phyloP scores from a whole-genome alignment of 2,113 vertebrate species.

The Plestiodon gilberti region DNA sequence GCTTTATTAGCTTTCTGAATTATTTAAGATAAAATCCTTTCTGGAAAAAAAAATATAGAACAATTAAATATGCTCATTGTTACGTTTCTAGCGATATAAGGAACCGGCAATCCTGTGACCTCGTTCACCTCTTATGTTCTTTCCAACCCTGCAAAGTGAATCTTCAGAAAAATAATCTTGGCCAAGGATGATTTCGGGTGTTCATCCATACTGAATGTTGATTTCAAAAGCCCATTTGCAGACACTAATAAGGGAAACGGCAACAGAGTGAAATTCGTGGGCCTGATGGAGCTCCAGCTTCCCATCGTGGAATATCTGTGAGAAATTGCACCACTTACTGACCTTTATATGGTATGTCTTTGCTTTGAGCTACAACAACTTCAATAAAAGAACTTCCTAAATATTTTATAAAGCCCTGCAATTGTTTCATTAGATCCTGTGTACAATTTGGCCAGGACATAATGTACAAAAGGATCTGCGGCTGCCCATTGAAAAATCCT shows the following conservation, averaged over 20 bases:
- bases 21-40: conserved; percentile 6
- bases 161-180: conserved; percentile 1
- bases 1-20: conserved; percentile 34
- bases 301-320: neutral
- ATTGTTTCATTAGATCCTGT: neutral
- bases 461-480: neutral
- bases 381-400: neutral
- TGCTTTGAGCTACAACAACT: neutral
- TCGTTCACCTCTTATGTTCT: neutral
- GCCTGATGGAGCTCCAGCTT: neutral
- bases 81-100: neutral
- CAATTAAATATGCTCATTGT: conserved; percentile 24
- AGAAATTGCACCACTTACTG: neutral
- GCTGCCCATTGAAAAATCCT: fast-evolving
- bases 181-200: neutral
- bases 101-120: neutral
- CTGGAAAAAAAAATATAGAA: conserved; percentile 40
- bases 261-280: neutral
- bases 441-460: neutral
- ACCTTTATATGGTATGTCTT: conserved; percentile 1
- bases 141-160: neutral
- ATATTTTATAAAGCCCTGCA: neutral
- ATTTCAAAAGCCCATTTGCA: conserved; percentile 27
- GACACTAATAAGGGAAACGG: neutral
- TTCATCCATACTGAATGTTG: conserved; percentile 24